Conservation (phyloP, 2,797 vertebrate species). For the Threskiornis aethiopicus region DNA sequence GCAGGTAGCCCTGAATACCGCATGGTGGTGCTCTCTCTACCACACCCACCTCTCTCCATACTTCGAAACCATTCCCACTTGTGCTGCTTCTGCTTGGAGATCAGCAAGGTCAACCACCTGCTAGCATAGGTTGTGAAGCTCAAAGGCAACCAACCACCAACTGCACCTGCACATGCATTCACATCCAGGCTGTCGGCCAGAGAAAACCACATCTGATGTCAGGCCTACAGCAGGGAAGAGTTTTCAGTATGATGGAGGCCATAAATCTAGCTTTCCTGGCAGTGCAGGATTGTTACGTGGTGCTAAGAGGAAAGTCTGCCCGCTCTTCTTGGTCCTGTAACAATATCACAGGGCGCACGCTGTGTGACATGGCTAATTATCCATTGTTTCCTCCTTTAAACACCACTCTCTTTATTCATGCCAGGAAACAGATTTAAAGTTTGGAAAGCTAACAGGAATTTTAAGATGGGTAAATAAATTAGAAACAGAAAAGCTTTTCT, state of each 20-base stretch:
- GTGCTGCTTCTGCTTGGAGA: not conserved
- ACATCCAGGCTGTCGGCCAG: not conserved
- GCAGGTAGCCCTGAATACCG: not conserved
- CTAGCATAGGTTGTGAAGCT: not conserved
- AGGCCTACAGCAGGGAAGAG: not conserved
- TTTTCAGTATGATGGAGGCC: not conserved
- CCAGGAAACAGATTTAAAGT: constrained; percentile 7
- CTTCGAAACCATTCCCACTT: not conserved
- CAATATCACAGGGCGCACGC: not conserved
- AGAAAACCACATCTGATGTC: not conserved
- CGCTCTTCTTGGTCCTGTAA: not conserved
- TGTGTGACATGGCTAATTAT: constrained; percentile 17
- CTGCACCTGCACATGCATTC: not conserved
- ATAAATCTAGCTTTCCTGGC: not conserved
- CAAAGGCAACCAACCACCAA: not conserved
- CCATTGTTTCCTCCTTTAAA: constrained; percentile 32
- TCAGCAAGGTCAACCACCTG: not conserved
- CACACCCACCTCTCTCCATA: not conserved
- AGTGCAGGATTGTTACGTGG: not conserved
- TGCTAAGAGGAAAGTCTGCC: not conserved
- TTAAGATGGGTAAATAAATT: not conserved
- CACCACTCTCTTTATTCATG: not conserved
- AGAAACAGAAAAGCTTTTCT: constrained; percentile 33
- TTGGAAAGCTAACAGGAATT: constrained; percentile 16
- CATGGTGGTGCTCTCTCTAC: not conserved